Base-by-base conservation (phyloP, 2,113 vertebrate genomes). In the Capricornis sumatraensis region DNA sequence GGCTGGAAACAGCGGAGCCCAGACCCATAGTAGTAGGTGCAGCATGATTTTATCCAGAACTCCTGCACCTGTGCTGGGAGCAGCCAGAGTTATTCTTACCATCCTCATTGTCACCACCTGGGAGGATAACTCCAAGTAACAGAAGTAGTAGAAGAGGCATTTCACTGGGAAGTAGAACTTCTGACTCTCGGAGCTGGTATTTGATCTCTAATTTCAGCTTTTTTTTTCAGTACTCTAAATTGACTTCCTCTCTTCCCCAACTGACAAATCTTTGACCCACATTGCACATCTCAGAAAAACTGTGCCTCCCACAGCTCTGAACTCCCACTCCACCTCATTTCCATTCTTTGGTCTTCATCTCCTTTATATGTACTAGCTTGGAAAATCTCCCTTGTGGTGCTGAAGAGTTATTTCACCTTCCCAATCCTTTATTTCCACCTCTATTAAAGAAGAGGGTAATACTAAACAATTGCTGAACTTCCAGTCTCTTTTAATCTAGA, bases 321-420 rank as follows among this genome's bases (percentile, higher is more conserved):
- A n/a, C n/a, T n/a, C n/a, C n/a, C n/a, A n/a, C n/a, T n/a, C n/a
- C n/a, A n/a, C n/a, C n/a, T n/a, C n/a, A n/a, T n/a, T n/a, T n/a
- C n/a, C n/a, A n/a, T n/a, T n/a, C n/a, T n/a, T n/a, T n/a, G n/a
- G n/a, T n/a, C n/a, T n/a, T n/a, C n/a, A n/a, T n/a, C n/a, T n/a
- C n/a, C n/a, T n/a, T n/a, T n/a, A n/a, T n/a, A n/a, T n/a, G n/a
- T n/a, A n/a, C n/a, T n/a, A n/a, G n/a, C n/a, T n/a, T n/a, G n/a
- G n/a, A n/a, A n/a, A n/a, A n/a, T n/a, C n/a, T n/a, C n/a, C n/a
- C 2, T 0, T 43, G 28, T 27, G 36, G 5, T 81, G 40, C 0
- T 64, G 21, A 55, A 91, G 50, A 1, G 2, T 36, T 27, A 27
- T 7, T 33, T 83, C 7, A 60, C 30, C 12, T 83, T 30, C 30